Evolutionary conservation across 2,113 vertebrate species (phyloP), one percentile per base, ranked within the genome.

Genomic region (Eretmochelys imbricata): DNA sequence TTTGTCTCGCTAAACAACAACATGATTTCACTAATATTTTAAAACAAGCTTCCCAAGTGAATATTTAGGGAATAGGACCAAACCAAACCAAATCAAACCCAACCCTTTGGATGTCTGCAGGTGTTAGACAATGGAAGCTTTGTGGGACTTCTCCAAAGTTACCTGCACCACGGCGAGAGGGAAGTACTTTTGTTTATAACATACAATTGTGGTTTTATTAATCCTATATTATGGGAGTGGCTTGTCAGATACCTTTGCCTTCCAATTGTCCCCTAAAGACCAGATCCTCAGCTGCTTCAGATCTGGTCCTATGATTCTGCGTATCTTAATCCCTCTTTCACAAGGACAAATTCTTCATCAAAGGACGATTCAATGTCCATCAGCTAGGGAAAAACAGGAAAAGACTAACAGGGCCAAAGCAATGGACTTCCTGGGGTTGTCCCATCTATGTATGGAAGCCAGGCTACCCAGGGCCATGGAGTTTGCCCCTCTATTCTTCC

Each of bases 101-200:
- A 89, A 48, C 81, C 62, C 31, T 69, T 69, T n/a, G 35, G 16
- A 22, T 76, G 24, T 76, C 11, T 42, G 0, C 10, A 85, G 62
- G 83, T 7, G 79, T 1, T 49, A 6, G 91, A 89, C 96, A 91
- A 75, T 53, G 89, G 93, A 48, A 90, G 48, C 59, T 72, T 16
- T 54, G 92, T 10, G 38, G 72, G 72, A 86, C 2, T 0, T 65
- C 83, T 96, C 90, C 94, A 80, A 4, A 8, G n/a, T 86, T 4
- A 95, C 96, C 95, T 96, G 95, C 87, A 24, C 46, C 93, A n/a
- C 62, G 19, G 91, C 90, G 53, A 82, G 80, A 82, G 89, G 62
- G 94, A 96, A 91, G 80, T 3, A 1, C 85, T 94, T 87, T 93
- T 88, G 91, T 91, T 91, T 92, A 27, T 5, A 0, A 53, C 19